Evolutionary conservation across 2,888 invertebrate genomes (phyloP), one percentile per base, ranked within the genome.

Genomic region (Drosophila crucigera): DNA sequence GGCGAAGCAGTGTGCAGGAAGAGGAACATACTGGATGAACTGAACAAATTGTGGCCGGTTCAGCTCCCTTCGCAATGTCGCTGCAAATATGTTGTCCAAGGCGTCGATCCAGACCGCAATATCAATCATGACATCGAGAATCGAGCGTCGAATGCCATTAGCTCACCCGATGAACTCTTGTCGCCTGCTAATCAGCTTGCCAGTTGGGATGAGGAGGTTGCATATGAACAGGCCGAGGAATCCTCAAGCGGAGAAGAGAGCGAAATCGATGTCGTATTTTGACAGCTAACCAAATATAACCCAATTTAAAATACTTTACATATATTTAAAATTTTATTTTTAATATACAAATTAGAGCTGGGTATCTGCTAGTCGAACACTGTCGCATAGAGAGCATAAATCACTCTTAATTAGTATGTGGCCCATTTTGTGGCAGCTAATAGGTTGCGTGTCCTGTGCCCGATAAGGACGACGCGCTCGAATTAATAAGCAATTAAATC

Each of bases 381-480:
- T 58, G 31, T 14, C 14, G 4, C 25, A 4, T 25, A 7, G 6
- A 28, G 3, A 22, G 33, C 22, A 5, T 3, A 30, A 1, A 28
- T 14, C 39, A 22, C n/a, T 9, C 22, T 16, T 31, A 31, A 31
- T 47, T 58, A 47, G 22, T 54, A 49, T 33, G 16, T n/a, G 7
- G 6, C 16, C 14, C 39, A 49, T 68, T 58, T 50, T 30, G 14
- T 43, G 43, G 4, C 14, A 22, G 33, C 6, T 47, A 19, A 33
- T n/a, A n/a, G 39, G 22, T 16, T 39, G n/a, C 30, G 16, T 22
- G 49, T 19, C 33, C 37, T 31, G 25, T 11, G 16, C 16, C 16
- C 35, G 84, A 87, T 89, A 74, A 64, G 71, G 5, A 41, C 10
- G 16, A 25, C 47, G 16, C 47, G 10, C 16, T 7, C 49, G 30